A percentile compares a stretch with the other conserved stretches of the same genome.
These are phyloP conservation scores for Maccullochella peelii DNA, from an alignment of 2,113 vertebrate species.

Conservation along the genomic window DNA sequence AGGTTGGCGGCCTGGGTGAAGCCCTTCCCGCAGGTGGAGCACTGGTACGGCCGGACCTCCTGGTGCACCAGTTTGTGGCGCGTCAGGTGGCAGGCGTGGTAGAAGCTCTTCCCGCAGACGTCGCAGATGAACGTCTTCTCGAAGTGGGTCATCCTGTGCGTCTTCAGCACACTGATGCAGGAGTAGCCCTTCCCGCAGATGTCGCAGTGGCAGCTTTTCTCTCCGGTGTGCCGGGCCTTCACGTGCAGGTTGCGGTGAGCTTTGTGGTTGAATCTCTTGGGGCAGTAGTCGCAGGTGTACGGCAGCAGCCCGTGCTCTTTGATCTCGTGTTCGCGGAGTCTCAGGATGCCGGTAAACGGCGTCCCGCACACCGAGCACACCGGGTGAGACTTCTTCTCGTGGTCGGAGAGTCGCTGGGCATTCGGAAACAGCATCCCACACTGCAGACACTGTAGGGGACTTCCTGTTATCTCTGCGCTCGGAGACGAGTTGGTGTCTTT, in stretches of 20 bases:
- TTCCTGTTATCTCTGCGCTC: background rate
- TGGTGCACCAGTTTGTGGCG: conserved; percentile 78
- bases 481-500: fast-evolving
- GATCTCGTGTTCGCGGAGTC: conserved; percentile 51
- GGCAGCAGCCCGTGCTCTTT: conserved; percentile 61
- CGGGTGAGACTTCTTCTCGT: conserved; percentile 52
- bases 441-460: conserved; percentile 2
- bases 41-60: conserved; percentile 65
- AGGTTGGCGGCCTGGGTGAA: conserved; percentile 78
- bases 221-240: conserved; percentile 60
- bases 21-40: conserved; percentile 71
- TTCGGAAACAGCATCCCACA: conserved; percentile 66
- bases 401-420: conserved; percentile 42
- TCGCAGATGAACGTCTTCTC: conserved; percentile 70
- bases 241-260: conserved; percentile 63
- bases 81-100: conserved; percentile 76
- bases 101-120: conserved; percentile 72
- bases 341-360: conserved; percentile 37
- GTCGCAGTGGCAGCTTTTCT: conserved; percentile 68
- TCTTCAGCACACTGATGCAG: conserved; percentile 57
- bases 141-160: conserved; percentile 60
- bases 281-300: conserved; percentile 68
- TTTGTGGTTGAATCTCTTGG: conserved; percentile 69
- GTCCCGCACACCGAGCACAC: conserved; percentile 38
- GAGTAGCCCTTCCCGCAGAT: conserved; percentile 68